Conservation (phyloP, 92 coral and sea anemone species). For the Zoanthus gigantus region DNA sequence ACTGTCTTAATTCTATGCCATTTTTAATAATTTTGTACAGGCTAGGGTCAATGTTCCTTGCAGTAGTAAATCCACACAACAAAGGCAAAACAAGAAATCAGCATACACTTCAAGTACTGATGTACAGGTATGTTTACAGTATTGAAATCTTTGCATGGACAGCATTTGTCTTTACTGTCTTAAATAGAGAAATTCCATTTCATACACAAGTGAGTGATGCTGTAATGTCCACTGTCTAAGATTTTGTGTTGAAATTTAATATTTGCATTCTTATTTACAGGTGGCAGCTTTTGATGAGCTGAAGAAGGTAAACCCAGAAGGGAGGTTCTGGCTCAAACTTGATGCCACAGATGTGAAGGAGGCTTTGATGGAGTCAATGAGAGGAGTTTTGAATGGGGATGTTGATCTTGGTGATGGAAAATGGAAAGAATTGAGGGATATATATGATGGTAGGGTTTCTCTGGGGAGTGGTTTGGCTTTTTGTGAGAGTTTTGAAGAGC, state of each 20-base stretch:
- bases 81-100: slow-evolving; percentile 13
- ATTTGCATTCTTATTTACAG: neutral
- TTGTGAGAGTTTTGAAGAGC: slow-evolving; percentile 7
- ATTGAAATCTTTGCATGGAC: neutral
- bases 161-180: neutral
- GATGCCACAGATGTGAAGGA: slow-evolving; percentile 48
- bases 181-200: neutral
- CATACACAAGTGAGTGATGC: neutral
- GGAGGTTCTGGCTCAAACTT: slow-evolving; percentile 38
- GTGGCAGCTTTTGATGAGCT: slow-evolving; percentile 34
- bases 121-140: slow-evolving; percentile 8
- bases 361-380: slow-evolving; percentile 43
- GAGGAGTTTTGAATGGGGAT: slow-evolving; percentile 43
- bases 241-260: neutral
- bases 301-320: slow-evolving; percentile 13
- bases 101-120: neutral
- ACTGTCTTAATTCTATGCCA: neutral
- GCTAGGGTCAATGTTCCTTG: slow-evolving; percentile 23
- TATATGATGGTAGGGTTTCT: slow-evolving; percentile 27
- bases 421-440: neutral
- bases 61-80: slow-evolving; percentile 19
- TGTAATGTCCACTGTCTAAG: neutral
- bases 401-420: slow-evolving; percentile 37
- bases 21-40: slow-evolving; percentile 9
- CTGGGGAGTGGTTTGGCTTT: slow-evolving; percentile 11